These are phyloP conservation scores for Parnassius glacialis DNA, from an alignment of 2,888 invertebrate species.

Conservation along the genomic window DNA sequence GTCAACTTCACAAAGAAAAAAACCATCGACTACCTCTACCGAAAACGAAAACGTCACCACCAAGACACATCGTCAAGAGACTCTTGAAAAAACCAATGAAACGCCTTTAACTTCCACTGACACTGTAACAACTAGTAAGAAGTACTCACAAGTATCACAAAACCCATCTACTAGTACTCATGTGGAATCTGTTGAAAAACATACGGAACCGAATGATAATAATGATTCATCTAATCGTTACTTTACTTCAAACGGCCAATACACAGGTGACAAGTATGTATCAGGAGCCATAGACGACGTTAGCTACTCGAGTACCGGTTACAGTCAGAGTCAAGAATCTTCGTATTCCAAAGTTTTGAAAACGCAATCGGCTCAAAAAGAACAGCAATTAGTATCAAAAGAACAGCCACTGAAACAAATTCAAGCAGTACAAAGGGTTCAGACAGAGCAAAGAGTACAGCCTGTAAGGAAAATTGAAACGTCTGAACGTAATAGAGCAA, in stretches of 20 bases:
- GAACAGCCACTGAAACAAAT: conserved; percentile 11
- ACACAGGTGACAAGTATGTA: conserved; percentile 38
- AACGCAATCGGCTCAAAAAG: conserved; percentile 7
- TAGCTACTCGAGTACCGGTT: conserved; percentile 54
- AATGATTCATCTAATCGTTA: conserved; percentile 7
- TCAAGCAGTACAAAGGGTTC: conserved; percentile 15
- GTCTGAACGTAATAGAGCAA: conserved; percentile 45
- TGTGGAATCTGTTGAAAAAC: conserved; percentile 12
- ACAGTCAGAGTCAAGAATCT: conserved; percentile 58
- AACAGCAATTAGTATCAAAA: conserved; percentile 1
- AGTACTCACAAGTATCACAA: conserved; percentile 22
- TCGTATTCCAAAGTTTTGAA: conserved; percentile 49
- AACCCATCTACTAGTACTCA: conserved; percentile 13
- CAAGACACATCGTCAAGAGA: no score
- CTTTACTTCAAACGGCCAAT: conserved; percentile 15
- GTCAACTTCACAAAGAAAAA: conserved; percentile 18
- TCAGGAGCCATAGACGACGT: conserved; percentile 54
- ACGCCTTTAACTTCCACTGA: conserved; percentile 5
- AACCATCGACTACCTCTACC: conserved; percentile 17
- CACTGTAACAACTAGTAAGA: conserved; percentile 7
- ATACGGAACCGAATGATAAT: conserved; percentile 9
- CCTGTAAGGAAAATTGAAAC: conserved; percentile 38
- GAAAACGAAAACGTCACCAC: not conserved
- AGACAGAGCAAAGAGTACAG: conserved; percentile 14
- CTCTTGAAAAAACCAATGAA: conserved; percentile 8